These are phyloP conservation scores for Plectropomus leopardus DNA, from an alignment of 2,113 vertebrate genomes.

Conservation along the genomic window DNA sequence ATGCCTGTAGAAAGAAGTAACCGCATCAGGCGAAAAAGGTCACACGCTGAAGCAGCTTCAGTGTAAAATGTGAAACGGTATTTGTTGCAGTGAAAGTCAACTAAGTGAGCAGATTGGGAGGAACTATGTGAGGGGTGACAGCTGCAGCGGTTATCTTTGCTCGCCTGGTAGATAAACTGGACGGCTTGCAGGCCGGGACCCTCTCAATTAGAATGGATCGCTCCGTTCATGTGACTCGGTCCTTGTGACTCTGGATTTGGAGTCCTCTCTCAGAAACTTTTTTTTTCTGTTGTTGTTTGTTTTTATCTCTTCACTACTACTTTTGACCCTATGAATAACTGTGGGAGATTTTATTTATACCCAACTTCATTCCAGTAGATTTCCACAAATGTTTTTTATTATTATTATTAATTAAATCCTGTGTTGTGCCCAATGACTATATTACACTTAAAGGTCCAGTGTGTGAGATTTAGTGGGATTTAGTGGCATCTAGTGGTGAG, in stretches of 20 bases:
- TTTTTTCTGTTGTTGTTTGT: conserved; percentile 37
- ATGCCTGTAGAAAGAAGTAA: conserved; percentile 60
- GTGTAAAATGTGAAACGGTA: conserved; percentile 72
- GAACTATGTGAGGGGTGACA: conserved; percentile 62
- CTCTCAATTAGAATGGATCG: conserved; percentile 75
- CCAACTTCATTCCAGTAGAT: conserved; percentile 77
- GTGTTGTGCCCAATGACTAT: conserved; percentile 73
- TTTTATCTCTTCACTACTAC: conserved; percentile 69
- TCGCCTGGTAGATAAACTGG: conserved; percentile 68
- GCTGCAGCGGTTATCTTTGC: conserved; percentile 62
- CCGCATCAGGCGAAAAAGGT: conserved; percentile 47
- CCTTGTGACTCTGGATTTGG: conserved; percentile 77
- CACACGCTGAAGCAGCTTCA: conserved; percentile 51
- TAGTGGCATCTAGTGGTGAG: too few species aligned
- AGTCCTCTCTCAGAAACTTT: conserved; percentile 61
- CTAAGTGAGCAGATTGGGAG: conserved; percentile 64
- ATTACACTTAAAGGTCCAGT: conserved; percentile 60
- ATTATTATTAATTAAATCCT: conserved; percentile 67
- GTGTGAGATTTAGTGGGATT: too few species aligned
- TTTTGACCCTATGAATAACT: conserved; percentile 69
- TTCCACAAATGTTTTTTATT: conserved; percentile 62
- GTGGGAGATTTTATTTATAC: conserved; percentile 74
- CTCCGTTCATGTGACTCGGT: conserved; percentile 80
- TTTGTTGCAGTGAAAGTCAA: conserved; percentile 68
- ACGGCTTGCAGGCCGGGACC: conserved; percentile 57